phyloP scores from a whole-genome alignment of 2,797 vertebrate species.

The Orestias chungarensis region DNA sequence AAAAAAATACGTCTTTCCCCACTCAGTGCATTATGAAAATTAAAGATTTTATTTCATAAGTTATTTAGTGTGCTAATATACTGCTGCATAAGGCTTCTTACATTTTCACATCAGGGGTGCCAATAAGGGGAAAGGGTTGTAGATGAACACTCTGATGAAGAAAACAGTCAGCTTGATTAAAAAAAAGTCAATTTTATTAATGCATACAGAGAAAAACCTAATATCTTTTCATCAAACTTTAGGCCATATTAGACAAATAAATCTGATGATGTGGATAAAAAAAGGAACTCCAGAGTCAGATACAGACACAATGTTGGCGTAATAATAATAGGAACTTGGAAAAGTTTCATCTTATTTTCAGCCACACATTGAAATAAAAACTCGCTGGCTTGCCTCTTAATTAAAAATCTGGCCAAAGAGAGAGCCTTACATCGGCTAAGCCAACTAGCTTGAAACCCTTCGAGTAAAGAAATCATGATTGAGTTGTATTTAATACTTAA shows the following conservation, averaged over 20 bases:
- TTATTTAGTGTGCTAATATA: background rate
- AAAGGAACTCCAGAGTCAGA: conserved; percentile 31
- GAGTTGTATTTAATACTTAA: conserved; percentile 55
- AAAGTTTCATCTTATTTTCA: conserved; percentile 62
- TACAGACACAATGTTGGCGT: conserved; percentile 31
- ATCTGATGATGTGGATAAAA: conserved; percentile 32
- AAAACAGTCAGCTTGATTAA: conserved; percentile 17
- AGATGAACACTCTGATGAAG: conserved; percentile 14
- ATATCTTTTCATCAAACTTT: conserved; percentile 9
- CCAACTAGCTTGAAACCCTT: conserved; percentile 55
- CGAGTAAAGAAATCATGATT: conserved; percentile 47
- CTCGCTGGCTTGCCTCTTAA: conserved; percentile 59
- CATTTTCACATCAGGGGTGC: background rate
- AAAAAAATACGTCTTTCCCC: background rate
- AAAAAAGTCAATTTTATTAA: conserved; percentile 18
- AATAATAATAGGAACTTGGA: conserved; percentile 48
- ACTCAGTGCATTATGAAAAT: background rate
- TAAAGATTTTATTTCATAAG: background rate
- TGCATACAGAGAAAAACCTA: conserved; percentile 7
- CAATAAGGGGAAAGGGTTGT: background rate
- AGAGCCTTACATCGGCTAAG: conserved; percentile 27
- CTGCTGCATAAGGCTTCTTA: background rate
- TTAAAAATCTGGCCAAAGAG: conserved; percentile 64
- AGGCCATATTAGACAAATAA: conserved; percentile 28
- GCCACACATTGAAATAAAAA: conserved; percentile 44